A percentile compares a stretch with the other conserved stretches of the same genome.
These are phyloP conservation scores for Leptosomus discolor DNA, from an alignment of 2,113 vertebrate genomes.

Conservation along the genomic window DNA sequence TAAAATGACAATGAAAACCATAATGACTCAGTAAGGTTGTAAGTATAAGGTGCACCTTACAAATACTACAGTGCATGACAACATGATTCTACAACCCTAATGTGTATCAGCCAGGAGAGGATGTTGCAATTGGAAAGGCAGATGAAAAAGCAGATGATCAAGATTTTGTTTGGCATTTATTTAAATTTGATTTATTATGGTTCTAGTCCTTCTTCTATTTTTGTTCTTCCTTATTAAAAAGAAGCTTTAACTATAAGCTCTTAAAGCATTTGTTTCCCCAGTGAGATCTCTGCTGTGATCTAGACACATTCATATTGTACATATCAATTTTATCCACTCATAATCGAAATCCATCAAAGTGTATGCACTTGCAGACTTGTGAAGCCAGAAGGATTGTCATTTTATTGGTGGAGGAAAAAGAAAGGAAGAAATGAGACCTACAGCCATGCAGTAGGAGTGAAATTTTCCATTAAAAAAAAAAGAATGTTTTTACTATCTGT, in stretches of 20 bases:
- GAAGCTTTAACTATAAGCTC: neutral
- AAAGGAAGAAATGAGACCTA: neutral
- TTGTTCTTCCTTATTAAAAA: neutral
- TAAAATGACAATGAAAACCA: neutral
- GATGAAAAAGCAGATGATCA: neutral
- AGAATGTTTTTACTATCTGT: neutral
- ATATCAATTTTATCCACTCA: neutral
- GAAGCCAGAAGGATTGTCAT: neutral
- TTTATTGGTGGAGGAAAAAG: neutral
- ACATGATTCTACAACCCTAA: neutral
- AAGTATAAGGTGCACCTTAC: neutral
- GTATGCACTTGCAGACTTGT: neutral
- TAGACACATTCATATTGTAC: neutral
- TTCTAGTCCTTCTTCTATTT: neutral
- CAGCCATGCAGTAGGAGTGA: neutral
- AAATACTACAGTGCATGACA: neutral
- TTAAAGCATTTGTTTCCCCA: neutral
- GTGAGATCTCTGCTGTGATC: neutral
- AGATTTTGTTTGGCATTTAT: neutral
- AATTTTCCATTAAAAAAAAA: neutral
- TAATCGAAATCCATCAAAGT: neutral
- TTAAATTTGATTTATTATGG: neutral
- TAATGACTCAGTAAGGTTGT: neutral
- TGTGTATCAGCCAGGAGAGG: neutral
- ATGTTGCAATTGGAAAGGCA: accelerated